Evolutionary conservation across 2,113 vertebrate genomes (phyloP).

Genomic region (Thunnus maccoyii): DNA sequence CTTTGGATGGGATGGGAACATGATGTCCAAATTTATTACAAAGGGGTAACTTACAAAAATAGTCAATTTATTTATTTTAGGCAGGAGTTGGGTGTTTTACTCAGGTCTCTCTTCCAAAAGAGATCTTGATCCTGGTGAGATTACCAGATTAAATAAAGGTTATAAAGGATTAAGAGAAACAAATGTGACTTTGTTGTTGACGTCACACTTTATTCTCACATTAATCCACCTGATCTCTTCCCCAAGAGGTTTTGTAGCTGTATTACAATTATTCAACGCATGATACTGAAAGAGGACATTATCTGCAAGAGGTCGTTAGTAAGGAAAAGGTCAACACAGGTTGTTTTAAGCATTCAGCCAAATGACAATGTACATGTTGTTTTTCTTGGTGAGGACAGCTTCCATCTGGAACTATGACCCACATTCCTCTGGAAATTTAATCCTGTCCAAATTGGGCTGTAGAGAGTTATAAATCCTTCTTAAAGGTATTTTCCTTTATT

Average conservation of each 20-base stretch:
- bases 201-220: no score
- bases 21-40: no score
- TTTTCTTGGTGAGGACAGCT: conserved; percentile 6
- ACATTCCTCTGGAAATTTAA: conserved; percentile 1
- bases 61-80: no score
- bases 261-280: neutral
- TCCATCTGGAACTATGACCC: conserved; percentile 21
- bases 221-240: neutral
- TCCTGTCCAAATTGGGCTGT: no score
- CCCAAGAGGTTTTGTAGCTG: neutral
- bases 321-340: neutral
- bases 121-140: no score
- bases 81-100: neutral
- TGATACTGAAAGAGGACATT: neutral
- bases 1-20: no score
- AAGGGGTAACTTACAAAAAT: no score
- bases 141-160: no score
- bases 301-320: neutral
- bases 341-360: neutral
- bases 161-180: neutral
- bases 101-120: no score
- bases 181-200: no score
- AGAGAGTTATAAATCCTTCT: neutral
- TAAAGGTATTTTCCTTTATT: neutral
- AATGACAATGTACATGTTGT: neutral